Evolutionary conservation across 2,113 vertebrate species (phyloP).

Genomic region (Sylvietta virens): DNA sequence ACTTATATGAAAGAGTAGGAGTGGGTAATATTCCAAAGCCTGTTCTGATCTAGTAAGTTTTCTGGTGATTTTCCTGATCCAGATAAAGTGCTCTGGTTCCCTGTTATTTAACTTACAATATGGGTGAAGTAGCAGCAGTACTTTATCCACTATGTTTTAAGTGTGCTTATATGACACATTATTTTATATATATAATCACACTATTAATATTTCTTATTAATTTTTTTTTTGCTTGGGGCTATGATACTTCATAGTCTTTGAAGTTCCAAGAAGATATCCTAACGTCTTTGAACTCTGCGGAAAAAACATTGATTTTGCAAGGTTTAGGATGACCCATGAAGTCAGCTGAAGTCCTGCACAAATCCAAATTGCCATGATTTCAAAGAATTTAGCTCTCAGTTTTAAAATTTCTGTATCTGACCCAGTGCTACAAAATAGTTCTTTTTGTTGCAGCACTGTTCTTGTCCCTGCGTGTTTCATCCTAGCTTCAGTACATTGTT

Average conservation of each 20-base stretch:
- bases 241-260: neutral
- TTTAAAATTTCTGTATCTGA: neutral
- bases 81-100: neutral
- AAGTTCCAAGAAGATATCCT: neutral
- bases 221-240: neutral
- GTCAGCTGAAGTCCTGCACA: neutral
- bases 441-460: neutral
- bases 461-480: neutral
- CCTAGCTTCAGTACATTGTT: neutral
- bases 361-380: neutral
- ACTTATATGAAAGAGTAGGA: neutral
- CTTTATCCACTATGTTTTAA: neutral
- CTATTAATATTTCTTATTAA: neutral
- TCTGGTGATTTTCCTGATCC: neutral
- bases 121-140: neutral
- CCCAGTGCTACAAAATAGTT: neutral
- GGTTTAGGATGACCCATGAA: neutral
- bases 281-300: neutral
- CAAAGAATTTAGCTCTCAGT: neutral
- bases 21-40: neutral
- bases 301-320: neutral
- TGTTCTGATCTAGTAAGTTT: neutral
- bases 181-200: neutral
- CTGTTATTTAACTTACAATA: neutral
- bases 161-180: neutral